These are phyloP conservation scores for Phalanger gymnotis DNA, from an alignment of 2,797 vertebrate species.

Conservation along the genomic window DNA sequence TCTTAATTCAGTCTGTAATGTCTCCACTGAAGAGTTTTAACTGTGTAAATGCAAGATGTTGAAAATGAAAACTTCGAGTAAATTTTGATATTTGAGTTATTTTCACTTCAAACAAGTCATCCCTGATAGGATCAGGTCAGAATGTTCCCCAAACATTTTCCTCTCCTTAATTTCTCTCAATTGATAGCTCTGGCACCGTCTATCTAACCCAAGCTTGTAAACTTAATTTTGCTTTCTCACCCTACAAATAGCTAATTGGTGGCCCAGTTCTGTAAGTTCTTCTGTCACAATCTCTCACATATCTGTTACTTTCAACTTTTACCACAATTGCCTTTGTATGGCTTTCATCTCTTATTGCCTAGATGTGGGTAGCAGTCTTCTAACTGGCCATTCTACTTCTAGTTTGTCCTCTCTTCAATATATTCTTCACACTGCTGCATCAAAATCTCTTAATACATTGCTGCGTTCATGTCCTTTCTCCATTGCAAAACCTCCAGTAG, in stretches of 20 bases:
- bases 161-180: background rate
- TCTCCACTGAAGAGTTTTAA: conserved; percentile 26
- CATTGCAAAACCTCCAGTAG: background rate
- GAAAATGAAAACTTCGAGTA: background rate
- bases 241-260: background rate
- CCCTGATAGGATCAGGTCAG: background rate
- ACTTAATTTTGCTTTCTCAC: background rate
- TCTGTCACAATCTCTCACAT: background rate
- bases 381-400: background rate
- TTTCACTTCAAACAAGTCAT: conserved; percentile 19
- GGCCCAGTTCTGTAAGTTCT: background rate
- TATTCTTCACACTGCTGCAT: background rate
- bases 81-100: conserved; percentile 33
- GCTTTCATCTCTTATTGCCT: background rate
- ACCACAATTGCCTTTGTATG: background rate
- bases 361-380: background rate
- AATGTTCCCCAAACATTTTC: background rate
- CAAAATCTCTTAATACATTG: background rate
- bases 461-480: background rate
- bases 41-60: background rate
- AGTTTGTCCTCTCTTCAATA: background rate
- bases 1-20: background rate
- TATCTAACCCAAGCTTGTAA: background rate
- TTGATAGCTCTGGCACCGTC: background rate
- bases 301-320: background rate